Percentiles rank a stretch among this genome's conserved stretches.
Evolutionary conservation across 2,888 invertebrate species (phyloP).

Genomic region (Microctonus hyperodae): DNA sequence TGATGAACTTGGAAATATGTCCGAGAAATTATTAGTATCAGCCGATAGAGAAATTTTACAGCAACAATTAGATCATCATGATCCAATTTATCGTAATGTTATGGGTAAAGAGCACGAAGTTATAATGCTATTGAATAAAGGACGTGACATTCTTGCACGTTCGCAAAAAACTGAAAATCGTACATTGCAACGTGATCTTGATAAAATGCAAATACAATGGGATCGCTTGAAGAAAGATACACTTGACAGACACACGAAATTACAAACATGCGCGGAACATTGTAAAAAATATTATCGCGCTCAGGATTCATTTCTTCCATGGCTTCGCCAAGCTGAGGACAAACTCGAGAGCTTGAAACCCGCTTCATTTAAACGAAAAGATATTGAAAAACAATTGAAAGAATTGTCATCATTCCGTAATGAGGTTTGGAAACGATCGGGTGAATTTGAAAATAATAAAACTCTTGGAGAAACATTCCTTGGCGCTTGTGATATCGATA

Average conservation of each 20-base stretch:
- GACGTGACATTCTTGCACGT: conserved; percentile 72
- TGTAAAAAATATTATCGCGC: conserved; percentile 89
- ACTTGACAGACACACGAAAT: conserved; percentile 82
- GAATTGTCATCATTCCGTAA: conserved; percentile 90
- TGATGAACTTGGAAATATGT: conserved; percentile 77
- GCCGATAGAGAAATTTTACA: conserved; percentile 84
- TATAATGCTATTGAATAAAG: conserved; percentile 92
- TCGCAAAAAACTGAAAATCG: conserved; percentile 66
- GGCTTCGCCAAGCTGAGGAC: conserved; percentile 88
- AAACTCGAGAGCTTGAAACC: conserved; percentile 81
- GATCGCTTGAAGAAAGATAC: conserved; percentile 89
- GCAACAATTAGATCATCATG: conserved; percentile 87
- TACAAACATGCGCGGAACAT: conserved; percentile 87
- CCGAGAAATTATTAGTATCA: conserved; percentile 82
- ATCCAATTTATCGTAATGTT: conserved; percentile 88
- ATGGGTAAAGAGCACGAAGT: conserved; percentile 91
- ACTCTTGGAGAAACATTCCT: conserved; percentile 88
- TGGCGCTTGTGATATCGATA: conserved; percentile 87
- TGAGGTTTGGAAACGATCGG: conserved; percentile 92
- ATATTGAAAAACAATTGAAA: conserved; percentile 86
- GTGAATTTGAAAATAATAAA: conserved; percentile 90
- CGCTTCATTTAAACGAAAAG: conserved; percentile 82
- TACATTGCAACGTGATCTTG: conserved; percentile 79
- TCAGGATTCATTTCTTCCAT: conserved; percentile 85
- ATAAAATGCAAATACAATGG: conserved; percentile 91